These are phyloP conservation scores for Hermaeophaga mercurialis DNA, from an alignment of 2,888 invertebrate species.

Conservation along the genomic window DNA sequence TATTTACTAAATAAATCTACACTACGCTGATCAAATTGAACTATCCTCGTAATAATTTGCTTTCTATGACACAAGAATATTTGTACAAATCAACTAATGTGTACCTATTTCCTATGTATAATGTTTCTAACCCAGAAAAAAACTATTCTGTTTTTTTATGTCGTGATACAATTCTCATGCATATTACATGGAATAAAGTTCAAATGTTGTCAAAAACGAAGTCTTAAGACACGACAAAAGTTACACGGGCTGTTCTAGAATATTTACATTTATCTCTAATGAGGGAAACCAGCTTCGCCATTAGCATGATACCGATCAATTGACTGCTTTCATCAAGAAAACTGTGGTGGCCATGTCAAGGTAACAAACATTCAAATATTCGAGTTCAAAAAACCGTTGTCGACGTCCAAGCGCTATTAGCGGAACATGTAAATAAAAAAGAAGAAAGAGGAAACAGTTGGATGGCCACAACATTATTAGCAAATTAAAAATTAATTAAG, in stretches of 20 bases:
- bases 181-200: slow-evolving; percentile 21
- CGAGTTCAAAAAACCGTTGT: background rate
- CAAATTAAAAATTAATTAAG: too few species aligned
- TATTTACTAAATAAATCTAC: too few species aligned
- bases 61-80: too few species aligned
- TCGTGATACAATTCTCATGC: slow-evolving; percentile 19
- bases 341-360: slow-evolving; percentile 40
- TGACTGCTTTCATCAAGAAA: slow-evolving; percentile 39
- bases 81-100: too few species aligned
- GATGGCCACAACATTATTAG: too few species aligned
- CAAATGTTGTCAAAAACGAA: slow-evolving; percentile 33
- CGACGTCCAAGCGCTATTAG: background rate
- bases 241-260: slow-evolving; percentile 34
- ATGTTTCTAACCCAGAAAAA: too few species aligned
- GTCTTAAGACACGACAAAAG: slow-evolving; percentile 33
- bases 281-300: slow-evolving; percentile 42
- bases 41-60: too few species aligned
- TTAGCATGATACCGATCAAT: slow-evolving; percentile 45
- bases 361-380: slow-evolving; percentile 30
- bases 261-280: slow-evolving; percentile 51
- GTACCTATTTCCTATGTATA: too few species aligned
- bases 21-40: too few species aligned
- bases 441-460: too few species aligned
- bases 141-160: too few species aligned
- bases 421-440: background rate